Evolutionary conservation across 92 coral and sea anemone genomes (phyloP), one percentile per base, ranked within the genome.

Genomic region (Blastomussa wellsi): DNA sequence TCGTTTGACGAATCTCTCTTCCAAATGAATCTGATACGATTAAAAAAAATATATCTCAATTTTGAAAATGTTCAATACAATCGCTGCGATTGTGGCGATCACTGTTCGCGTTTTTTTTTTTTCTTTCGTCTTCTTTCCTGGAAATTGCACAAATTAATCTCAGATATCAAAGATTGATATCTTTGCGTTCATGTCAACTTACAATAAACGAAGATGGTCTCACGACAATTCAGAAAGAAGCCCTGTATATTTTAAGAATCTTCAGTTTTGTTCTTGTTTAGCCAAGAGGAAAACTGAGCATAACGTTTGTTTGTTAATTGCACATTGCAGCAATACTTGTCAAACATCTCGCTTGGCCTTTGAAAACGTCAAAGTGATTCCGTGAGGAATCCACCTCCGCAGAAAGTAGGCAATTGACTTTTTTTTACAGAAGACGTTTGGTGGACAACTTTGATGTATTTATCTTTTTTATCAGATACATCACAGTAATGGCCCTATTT

Each of bases 391-490:
- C 26, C 62, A 69, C 49, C 57, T 79, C 72, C 65, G 32, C 29
- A 44, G 29, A 41, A 32, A 57, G 79, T 60, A 57, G 55, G 74
- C 39, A 74, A 83, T 83, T 74, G 17, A 74, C 44, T 38, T 53
- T 31, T 60, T 41, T 53, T 42, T 60, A 47, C 71, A 83, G 51
- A 72, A 53, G 87, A 74, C 80, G 87, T 83, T 83, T 83, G 74
- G 87, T 75, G 80, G 87, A 83, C 74, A 83, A 48, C 48, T 73
- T 83, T 74, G 65, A 57, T 74, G 65, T 60, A 73, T 83, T 73
- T 73, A 83, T 83, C 86, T 74, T 74, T 83, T 83, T 83, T 73
- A 83, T 83, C 87, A 83, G 87, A 60, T 83, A 74, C 81, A 74
- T 74, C 62, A 74, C 74, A 19, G 87, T 83, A 83, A 83, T 83